Conservation (phyloP, 2,113 vertebrate species). For the Gobius niger region DNA sequence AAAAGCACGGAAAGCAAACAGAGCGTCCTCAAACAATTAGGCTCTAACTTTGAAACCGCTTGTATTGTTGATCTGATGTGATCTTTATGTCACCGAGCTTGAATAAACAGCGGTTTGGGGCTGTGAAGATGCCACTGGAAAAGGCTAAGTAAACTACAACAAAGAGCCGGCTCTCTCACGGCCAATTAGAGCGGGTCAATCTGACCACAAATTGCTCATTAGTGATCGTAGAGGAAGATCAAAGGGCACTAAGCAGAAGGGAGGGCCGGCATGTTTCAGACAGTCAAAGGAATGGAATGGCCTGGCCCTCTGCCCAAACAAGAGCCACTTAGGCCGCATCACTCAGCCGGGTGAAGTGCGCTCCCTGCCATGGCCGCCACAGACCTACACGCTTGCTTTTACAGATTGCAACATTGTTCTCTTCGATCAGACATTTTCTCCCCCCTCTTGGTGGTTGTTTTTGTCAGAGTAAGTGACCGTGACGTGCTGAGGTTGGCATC, state of each 20-base stretch:
- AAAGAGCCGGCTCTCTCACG: slow-evolving; percentile 36
- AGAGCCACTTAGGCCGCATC: slow-evolving; percentile 50
- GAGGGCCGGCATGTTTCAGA: slow-evolving; percentile 41
- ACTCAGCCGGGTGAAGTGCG: slow-evolving; percentile 36
- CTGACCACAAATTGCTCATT: slow-evolving; percentile 67
- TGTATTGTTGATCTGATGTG: slow-evolving; percentile 11
- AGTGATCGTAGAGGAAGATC: slow-evolving; percentile 62
- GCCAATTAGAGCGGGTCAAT: slow-evolving; percentile 64
- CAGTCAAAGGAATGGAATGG: slow-evolving; percentile 62
- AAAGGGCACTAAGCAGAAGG: slow-evolving; percentile 49
- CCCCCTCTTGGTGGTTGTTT: background rate
- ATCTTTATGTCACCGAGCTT: slow-evolving; percentile 9
- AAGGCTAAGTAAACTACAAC: slow-evolving; percentile 28
- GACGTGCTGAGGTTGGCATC: slow-evolving; percentile 8
- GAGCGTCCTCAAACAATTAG: background rate
- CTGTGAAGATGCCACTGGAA: slow-evolving; percentile 13
- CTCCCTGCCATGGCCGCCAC: slow-evolving; percentile 34
- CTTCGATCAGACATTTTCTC: background rate
- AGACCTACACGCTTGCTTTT: slow-evolving; percentile 35
- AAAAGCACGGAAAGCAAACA: slow-evolving; percentile 2
- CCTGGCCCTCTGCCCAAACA: slow-evolving; percentile 43
- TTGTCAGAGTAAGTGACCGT: slow-evolving; percentile 11
- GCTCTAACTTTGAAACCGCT: slow-evolving; percentile 2
- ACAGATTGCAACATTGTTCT: slow-evolving; percentile 32
- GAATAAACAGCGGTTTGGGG: slow-evolving; percentile 15